These are phyloP conservation scores for Daboia siamensis DNA, from an alignment of 2,113 vertebrate genomes.

Conservation along the genomic window DNA sequence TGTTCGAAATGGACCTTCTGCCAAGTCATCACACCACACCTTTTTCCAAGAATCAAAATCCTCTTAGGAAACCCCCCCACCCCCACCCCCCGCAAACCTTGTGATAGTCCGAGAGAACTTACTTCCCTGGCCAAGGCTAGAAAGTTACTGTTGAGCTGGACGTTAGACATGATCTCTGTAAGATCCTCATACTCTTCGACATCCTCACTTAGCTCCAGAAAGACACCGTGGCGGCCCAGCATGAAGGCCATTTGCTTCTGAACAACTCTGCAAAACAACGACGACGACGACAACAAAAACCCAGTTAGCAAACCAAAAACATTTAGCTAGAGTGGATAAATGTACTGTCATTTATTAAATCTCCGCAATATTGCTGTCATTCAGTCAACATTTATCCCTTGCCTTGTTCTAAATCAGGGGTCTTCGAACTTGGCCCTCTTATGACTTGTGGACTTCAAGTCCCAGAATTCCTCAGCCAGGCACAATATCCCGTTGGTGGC, in stretches of 20 bases:
- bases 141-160: slow-evolving; percentile 98
- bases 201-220: slow-evolving; percentile 94
- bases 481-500: neutral
- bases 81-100: too few relatives aligned
- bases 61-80: neutral
- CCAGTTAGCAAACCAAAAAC: neutral
- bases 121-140: slow-evolving; percentile 95
- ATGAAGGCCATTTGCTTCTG: slow-evolving; percentile 99
- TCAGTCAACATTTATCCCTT: too few relatives aligned
- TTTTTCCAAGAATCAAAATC: neutral
- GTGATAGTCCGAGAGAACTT: slow-evolving; percentile 14
- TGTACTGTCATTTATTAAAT: neutral
- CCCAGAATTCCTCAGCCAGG: too few relatives aligned
- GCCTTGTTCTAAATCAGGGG: too few relatives aligned
- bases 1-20: neutral
- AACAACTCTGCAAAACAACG: slow-evolving; percentile 75
- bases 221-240: slow-evolving; percentile 95
- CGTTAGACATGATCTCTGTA: slow-evolving; percentile 99
- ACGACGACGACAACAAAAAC: neutral
- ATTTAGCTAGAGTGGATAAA: neutral
- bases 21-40: neutral
- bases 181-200: slow-evolving; percentile 96
- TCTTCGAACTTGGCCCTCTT: too few relatives aligned
- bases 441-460: too few relatives aligned
- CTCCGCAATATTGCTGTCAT: too few relatives aligned